These are phyloP conservation scores for Hyposoter didymator DNA, from an alignment of 2,888 invertebrate genomes.

Conservation along the genomic window DNA sequence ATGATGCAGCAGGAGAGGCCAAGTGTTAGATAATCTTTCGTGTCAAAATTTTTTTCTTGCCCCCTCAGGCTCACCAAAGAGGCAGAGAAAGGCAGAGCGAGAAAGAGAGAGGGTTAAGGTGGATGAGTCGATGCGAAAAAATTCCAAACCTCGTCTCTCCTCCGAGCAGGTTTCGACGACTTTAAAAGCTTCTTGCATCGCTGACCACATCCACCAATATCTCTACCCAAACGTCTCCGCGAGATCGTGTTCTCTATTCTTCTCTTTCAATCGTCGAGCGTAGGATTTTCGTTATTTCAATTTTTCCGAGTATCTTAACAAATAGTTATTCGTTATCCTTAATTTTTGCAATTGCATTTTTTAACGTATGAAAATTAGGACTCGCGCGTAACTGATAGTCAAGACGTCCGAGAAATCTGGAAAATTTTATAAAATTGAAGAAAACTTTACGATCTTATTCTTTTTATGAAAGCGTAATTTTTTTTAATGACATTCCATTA, in stretches of 20 bases:
- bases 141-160: conserved; percentile 57
- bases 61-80: conserved; percentile 53
- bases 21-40: conserved; percentile 81
- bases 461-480: background rate
- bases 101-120: conserved; percentile 16
- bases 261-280: background rate
- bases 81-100: background rate
- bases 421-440: background rate
- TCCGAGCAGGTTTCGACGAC: conserved; percentile 55
- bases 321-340: background rate
- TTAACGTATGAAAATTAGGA: background rate
- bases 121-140: conserved; percentile 57
- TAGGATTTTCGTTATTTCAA: background rate
- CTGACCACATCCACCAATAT: conserved; percentile 53
- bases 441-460: background rate
- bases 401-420: background rate
- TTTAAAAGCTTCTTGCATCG: conserved; percentile 48
- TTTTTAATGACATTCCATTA: conserved; percentile 14
- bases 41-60: conserved; percentile 75
- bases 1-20: conserved; percentile 33
- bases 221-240: conserved; percentile 7
- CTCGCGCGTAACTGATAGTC: background rate
- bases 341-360: background rate
- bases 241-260: conserved; percentile 23
- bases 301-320: background rate